These are phyloP conservation scores for Tadarida brasiliensis DNA, from an alignment of 2,797 vertebrate species.

Conservation along the genomic window DNA sequence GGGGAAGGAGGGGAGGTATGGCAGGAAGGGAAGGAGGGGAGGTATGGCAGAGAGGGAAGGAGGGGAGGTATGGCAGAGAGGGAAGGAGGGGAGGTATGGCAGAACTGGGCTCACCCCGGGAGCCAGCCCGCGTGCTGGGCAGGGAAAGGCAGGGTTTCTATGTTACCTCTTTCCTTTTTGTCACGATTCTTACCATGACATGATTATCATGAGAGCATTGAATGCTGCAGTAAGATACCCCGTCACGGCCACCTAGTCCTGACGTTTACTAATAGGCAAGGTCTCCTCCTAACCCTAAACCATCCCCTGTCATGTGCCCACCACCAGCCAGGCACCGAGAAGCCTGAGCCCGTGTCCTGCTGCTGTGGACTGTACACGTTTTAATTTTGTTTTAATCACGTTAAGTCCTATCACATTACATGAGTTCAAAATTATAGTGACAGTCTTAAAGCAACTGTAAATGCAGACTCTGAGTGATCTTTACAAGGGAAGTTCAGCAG, in stretches of 20 bases:
- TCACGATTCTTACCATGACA: not conserved
- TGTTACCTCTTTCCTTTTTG: not conserved
- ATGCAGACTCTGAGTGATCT: constrained; percentile 74
- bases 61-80: no score
- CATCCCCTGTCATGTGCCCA: not conserved
- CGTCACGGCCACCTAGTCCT: not conserved
- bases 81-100: rapidly evolving
- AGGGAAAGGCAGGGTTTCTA: not conserved
- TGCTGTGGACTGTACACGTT: not conserved
- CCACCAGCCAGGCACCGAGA: not conserved
- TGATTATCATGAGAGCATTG: not conserved
- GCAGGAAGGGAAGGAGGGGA: not conserved
- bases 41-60: rapidly evolving
- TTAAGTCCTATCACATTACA: constrained; percentile 61
- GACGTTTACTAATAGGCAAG: not conserved
- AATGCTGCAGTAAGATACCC: not conserved
- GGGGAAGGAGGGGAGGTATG: not conserved
- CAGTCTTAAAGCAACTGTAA: constrained; percentile 44
- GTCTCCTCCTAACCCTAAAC: not conserved
- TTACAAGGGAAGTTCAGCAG: constrained; percentile 72
- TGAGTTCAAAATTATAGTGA: constrained; percentile 62
- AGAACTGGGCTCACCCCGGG: no score
- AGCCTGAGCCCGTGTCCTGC: not conserved
- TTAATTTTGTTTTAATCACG: constrained; percentile 62
- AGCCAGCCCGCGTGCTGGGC: not conserved